A percentile compares a stretch with the other conserved stretches of the same genome.
Conservation (phyloP, 2,888 invertebrate genomes). For the Augiades crinisus region DNA sequence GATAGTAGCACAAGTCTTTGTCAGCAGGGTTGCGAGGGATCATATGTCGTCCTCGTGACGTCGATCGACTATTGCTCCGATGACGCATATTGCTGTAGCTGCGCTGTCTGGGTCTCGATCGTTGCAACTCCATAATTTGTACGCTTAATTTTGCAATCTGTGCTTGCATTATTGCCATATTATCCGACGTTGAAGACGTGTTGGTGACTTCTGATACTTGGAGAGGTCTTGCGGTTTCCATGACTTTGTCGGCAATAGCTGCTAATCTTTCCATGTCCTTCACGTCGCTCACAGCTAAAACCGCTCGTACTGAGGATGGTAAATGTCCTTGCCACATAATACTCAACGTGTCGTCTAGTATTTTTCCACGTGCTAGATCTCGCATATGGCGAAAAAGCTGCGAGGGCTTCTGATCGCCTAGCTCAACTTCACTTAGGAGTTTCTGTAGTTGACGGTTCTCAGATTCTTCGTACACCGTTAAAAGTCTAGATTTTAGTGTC, state of each 20-base stretch:
- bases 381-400: neutral
- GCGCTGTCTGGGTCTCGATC: neutral
- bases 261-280: neutral
- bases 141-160: neutral
- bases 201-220: neutral
- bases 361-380: neutral
- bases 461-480: constrained; percentile 29
- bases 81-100: neutral
- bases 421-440: too few relatives aligned
- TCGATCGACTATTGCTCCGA: neutral
- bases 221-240: neutral
- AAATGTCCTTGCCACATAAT: neutral
- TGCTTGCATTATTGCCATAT: neutral
- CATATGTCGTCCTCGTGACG: neutral
- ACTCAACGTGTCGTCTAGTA: neutral
- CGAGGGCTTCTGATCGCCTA: neutral
- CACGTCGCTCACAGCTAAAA: neutral
- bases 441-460: constrained; percentile 25
- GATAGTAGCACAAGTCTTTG: constrained; percentile 5
- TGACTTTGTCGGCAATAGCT: neutral
- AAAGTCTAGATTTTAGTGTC: constrained; percentile 20
- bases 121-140: neutral
- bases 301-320: neutral
- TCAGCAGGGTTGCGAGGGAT: neutral
- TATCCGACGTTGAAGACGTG: too few relatives aligned